These are phyloP conservation scores for Aurelia aurita complex sp. Pacific DNA, from an alignment of 30 jellyfish, hydroid and myxozoan species.

Conservation along the genomic window DNA sequence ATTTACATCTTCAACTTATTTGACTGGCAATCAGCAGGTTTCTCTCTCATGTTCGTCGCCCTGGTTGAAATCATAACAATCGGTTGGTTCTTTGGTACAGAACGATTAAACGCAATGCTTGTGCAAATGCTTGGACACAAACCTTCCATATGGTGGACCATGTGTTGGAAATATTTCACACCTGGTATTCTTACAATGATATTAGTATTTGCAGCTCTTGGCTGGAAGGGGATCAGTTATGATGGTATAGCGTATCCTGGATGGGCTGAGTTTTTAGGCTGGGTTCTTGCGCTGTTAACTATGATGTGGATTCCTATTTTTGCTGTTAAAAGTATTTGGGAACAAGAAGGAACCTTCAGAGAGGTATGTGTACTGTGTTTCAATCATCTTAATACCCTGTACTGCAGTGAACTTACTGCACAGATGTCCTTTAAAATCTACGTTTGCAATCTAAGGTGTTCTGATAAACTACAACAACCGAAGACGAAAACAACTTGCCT, in stretches of 20 bases:
- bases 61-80: slow-evolving; percentile 77
- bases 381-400: background rate
- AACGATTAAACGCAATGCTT: slow-evolving; percentile 68
- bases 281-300: slow-evolving; percentile 69
- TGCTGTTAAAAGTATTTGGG: slow-evolving; percentile 54
- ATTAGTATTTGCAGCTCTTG: slow-evolving; percentile 45
- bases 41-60: slow-evolving; percentile 85
- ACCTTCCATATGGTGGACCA: slow-evolving; percentile 92
- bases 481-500: too few relatives aligned
- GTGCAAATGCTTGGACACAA: slow-evolving; percentile 84
- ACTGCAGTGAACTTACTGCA: too few relatives aligned
- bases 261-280: slow-evolving; percentile 91
- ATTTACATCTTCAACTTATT: slow-evolving; percentile 78
- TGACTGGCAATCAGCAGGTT: slow-evolving; percentile 86
- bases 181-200: slow-evolving; percentile 70
- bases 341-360: slow-evolving; percentile 32
- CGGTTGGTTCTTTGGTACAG: slow-evolving; percentile 94
- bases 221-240: slow-evolving; percentile 79
- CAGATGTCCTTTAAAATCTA: too few relatives aligned
- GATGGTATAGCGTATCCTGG: slow-evolving; percentile 63
- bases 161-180: slow-evolving; percentile 89
- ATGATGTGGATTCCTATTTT: slow-evolving; percentile 77
- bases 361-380: slow-evolving; percentile 26
- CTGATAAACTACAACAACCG: too few relatives aligned
- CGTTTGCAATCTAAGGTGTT: too few relatives aligned